phyloP scores from a whole-genome alignment of 2,888 invertebrate species.

The Yponomeuta cagnagella region DNA sequence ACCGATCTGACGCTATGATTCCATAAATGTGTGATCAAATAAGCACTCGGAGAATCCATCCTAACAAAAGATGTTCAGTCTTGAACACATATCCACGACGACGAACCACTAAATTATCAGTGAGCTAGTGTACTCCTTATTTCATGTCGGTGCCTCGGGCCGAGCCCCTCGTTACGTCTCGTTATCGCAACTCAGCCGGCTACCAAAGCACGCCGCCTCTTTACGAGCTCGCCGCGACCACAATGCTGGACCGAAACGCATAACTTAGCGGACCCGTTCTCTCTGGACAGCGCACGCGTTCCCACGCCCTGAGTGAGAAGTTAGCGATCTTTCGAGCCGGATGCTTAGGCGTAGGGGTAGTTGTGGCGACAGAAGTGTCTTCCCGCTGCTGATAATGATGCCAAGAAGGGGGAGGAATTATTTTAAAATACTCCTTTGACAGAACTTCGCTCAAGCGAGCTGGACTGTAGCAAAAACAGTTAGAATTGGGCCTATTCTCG shows the following conservation, averaged over 20 bases:
- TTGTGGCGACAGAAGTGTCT: background rate
- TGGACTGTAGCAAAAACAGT: too few relatives aligned
- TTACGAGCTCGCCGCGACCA: background rate
- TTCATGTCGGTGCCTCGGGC: background rate
- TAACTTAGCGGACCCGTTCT: background rate
- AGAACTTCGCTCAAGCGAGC: too few relatives aligned
- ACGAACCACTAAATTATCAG: too few relatives aligned
- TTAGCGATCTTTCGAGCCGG: background rate
- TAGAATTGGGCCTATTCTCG: too few relatives aligned
- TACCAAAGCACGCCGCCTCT: background rate
- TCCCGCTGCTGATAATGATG: background rate
- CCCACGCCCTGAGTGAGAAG: background rate
- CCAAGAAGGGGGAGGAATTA: too few relatives aligned
- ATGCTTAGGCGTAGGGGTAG: background rate
- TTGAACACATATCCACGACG: too few relatives aligned
- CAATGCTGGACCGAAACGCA: background rate
- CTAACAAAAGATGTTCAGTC: too few relatives aligned
- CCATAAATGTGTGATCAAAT: too few relatives aligned
- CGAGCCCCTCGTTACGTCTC: background rate
- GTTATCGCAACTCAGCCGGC: background rate
- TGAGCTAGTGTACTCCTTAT: background rate
- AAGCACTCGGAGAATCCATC: too few relatives aligned
- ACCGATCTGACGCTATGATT: too few relatives aligned
- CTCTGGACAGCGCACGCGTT: background rate
- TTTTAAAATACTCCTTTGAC: too few relatives aligned